Base-by-base conservation (phyloP, 2,888 invertebrate genomes). In the Agapostemon virescens region DNA sequence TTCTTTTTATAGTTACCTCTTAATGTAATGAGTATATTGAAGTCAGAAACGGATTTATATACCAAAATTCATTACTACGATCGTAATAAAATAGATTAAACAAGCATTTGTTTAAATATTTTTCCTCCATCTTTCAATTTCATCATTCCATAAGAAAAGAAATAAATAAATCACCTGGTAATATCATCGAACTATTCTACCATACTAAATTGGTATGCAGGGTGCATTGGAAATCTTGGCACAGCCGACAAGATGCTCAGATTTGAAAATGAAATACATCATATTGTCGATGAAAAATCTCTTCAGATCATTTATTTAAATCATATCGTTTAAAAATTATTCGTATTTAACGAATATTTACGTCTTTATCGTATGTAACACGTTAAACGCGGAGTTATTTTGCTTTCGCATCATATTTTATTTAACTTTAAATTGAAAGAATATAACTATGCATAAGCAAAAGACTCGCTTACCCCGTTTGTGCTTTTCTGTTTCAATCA, bases 11-110 rank as follows among this genome's bases (percentile, higher is more conserved):
- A 63, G 1, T 36, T 20, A 36, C n/a, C 11, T 36, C 63, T 63
- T 63, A 61, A 61, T 61, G 30, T 40, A 61, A 9, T 33, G 42
- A 58, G 42, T 70, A 42, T 49, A 68, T 33, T 0, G n/a, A 49
- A 49, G 33, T 49, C 49, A 3, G 30, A 40, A 63, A 36, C 17
- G 30, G 26, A 20, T 61, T 61, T 20, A 30, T 30, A 61, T 30
- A 30, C 17, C 30, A 61, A 58, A 58, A 30, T 58, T 58, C 30
- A 52, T 52, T 15, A 30, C 17, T 20, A 30, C 30, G 58, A 58
- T 9, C 30, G 58, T 58, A 30, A 30, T 30, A 13, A 15, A 26
- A 55, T 55, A 26, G 26, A 15, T 26, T 13, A 5, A 26, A 26
- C 26, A 26, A 26, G 26, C 26, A 26, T 26, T 55, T 3, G 15